Percentiles rank a stretch among this genome's conserved stretches.
Conservation (phyloP, 1,140 invertebrate genomes). For the Drosophila lacertosa region DNA sequence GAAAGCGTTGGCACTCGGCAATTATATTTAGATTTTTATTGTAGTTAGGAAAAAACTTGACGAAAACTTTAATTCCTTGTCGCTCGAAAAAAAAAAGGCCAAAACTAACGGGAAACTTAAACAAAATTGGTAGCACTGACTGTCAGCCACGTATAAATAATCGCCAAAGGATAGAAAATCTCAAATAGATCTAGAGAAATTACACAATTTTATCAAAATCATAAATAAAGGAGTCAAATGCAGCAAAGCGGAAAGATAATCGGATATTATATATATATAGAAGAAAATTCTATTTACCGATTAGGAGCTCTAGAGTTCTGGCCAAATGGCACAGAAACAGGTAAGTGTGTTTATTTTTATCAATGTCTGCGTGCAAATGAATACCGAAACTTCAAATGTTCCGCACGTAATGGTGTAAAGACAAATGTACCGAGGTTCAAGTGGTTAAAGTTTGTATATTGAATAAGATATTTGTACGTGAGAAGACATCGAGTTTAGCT, state of each 20-base stretch:
- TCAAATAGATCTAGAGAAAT: neutral
- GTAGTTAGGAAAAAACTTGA: neutral
- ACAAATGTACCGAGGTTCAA: neutral
- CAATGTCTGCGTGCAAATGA: neutral
- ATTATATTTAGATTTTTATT: neutral
- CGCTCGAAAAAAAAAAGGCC: neutral
- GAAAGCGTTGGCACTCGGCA: neutral
- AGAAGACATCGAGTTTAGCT: too few species aligned
- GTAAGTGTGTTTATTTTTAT: neutral
- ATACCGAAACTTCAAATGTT: neutral
- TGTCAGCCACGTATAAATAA: neutral
- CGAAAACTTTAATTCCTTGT: neutral
- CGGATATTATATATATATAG: neutral
- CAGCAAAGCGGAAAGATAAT: constrained; percentile 12
- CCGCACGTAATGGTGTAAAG: neutral
- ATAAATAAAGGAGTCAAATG: neutral
- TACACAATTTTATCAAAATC: neutral
- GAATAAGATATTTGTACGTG: neutral
- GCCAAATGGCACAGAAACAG: neutral
- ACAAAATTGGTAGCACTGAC: neutral
- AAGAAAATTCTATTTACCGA: neutral
- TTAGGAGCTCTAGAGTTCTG: neutral
- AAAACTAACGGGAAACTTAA: neutral
- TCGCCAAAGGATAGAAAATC: neutral
- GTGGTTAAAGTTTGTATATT: neutral